phyloP scores from a whole-genome alignment of 2,888 invertebrate genomes.

The Amphiduros pacificus region DNA sequence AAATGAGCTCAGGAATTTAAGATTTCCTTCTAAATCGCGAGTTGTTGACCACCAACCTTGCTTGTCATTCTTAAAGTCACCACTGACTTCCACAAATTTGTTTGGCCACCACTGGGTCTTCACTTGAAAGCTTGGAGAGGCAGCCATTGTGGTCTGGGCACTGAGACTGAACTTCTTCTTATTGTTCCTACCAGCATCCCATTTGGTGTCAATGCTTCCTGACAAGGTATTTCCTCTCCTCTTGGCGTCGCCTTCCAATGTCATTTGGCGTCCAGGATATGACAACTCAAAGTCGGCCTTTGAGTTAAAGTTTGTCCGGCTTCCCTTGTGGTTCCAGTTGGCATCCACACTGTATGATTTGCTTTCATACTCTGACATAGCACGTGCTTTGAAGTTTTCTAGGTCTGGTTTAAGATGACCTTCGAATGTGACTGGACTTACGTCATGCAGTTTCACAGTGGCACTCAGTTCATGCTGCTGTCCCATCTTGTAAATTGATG shows the following conservation, averaged over 20 bases:
- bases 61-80: neutral
- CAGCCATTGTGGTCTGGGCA: slow-evolving; percentile 16
- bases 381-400: slow-evolving; percentile 20
- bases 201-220: slow-evolving; percentile 19
- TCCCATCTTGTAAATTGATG: slow-evolving; percentile 23
- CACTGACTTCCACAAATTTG: neutral
- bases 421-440: slow-evolving; percentile 23
- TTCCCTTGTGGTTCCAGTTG: too few species aligned
- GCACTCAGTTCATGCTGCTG: slow-evolving; percentile 26
- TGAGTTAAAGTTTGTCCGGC: too few species aligned
- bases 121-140: slow-evolving; percentile 21
- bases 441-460: slow-evolving; percentile 18
- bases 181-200: slow-evolving; percentile 19
- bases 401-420: slow-evolving; percentile 29
- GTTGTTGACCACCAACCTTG: neutral
- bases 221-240: too few species aligned
- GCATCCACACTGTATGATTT: neutral
- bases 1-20: slow-evolving; percentile 14
- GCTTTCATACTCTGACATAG: neutral
- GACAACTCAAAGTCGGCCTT: slow-evolving; percentile 9
- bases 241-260: too few species aligned
- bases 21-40: neutral
- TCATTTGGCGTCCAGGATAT: slow-evolving; percentile 26
- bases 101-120: slow-evolving; percentile 14
- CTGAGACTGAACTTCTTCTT: slow-evolving; percentile 12